Evolutionary conservation across 2,888 invertebrate species (phyloP).

Genomic region (Conomelus anceps): DNA sequence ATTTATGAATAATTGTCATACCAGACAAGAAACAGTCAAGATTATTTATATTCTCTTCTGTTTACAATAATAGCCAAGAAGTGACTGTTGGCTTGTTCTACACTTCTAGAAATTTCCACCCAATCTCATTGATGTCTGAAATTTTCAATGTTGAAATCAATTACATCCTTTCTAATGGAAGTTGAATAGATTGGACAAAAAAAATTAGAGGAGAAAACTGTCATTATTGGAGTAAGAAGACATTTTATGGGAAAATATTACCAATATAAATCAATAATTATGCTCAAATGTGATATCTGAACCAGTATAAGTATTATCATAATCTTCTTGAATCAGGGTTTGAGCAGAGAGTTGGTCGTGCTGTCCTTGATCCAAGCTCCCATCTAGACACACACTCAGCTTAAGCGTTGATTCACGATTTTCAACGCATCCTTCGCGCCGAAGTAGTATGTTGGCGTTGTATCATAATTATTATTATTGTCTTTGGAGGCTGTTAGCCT

Average conservation of each 20-base stretch:
- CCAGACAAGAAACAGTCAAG: neutral
- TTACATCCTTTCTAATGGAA: no score
- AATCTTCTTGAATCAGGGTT: no score
- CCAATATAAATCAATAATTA: no score
- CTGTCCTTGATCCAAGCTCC: neutral
- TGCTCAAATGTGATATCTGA: no score
- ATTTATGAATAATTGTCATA: neutral
- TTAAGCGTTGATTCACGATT: neutral
- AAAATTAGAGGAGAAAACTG: no score
- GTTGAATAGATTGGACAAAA: no score
- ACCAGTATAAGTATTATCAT: no score
- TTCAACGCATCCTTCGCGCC: neutral
- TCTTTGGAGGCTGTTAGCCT: neutral
- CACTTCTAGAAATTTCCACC: neutral
- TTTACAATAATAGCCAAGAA: neutral
- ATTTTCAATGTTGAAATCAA: neutral
- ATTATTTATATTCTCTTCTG: neutral
- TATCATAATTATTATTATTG: neutral
- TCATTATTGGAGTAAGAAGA: no score
- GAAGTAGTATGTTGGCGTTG: neutral
- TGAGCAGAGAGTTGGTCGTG: no score
- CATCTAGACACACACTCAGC: no score
- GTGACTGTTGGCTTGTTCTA: neutral
- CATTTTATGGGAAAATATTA: no score
- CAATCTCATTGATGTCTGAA: neutral